phyloP scores from a whole-genome alignment of 2,888 invertebrate genomes.

The Polyommatus iphigenia region DNA sequence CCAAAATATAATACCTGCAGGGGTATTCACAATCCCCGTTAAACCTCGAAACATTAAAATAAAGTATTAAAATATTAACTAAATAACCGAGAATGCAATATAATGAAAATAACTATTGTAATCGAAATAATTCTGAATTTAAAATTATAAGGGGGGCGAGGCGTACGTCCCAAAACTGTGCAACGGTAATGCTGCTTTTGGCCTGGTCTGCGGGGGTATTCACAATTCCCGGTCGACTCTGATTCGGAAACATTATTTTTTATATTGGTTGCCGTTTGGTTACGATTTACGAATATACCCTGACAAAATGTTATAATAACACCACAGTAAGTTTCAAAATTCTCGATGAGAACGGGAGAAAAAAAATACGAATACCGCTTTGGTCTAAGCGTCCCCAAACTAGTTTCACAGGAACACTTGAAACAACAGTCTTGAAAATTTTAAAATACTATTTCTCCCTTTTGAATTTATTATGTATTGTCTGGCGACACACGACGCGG shows the following conservation, averaged over 20 bases:
- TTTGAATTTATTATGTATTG: background rate
- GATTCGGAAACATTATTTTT: background rate
- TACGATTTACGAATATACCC: background rate
- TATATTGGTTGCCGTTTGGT: background rate
- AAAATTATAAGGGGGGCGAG: too few species aligned
- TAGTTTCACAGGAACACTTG: background rate
- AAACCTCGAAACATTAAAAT: too few species aligned
- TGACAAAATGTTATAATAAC: background rate
- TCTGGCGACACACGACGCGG: slow-evolving; percentile 40
- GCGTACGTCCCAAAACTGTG: background rate
- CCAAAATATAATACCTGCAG: too few species aligned
- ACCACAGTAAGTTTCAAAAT: background rate
- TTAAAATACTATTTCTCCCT: background rate
- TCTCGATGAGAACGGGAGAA: background rate
- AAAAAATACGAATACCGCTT: background rate
- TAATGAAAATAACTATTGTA: too few species aligned
- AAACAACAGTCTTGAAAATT: background rate
- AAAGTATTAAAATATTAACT: too few species aligned
- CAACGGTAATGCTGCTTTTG: background rate
- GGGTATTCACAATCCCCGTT: too few species aligned
- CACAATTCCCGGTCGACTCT: background rate
- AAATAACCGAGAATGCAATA: too few species aligned
- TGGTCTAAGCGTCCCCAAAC: background rate
- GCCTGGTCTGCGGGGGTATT: background rate
- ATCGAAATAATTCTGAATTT: too few species aligned